These are phyloP conservation scores for Lymantria monacha DNA, from an alignment of 2,888 invertebrate species.

Conservation along the genomic window DNA sequence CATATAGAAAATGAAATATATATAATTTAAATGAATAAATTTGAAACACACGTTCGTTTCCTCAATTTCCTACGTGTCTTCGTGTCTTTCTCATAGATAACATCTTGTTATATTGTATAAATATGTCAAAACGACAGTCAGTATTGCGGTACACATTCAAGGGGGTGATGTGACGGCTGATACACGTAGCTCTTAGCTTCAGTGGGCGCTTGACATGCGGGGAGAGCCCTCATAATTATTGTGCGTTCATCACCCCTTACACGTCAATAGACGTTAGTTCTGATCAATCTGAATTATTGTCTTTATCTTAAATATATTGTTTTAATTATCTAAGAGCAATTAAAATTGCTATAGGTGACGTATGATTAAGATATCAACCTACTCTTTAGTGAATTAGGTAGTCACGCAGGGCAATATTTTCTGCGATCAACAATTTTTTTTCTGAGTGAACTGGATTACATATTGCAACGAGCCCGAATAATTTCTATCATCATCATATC, in stretches of 20 bases:
- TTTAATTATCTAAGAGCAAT: too few relatives aligned
- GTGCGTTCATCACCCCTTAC: constrained; percentile 1
- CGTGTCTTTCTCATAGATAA: constrained; percentile 13
- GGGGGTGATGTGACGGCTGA: constrained; percentile 48
- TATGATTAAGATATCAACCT: too few relatives aligned
- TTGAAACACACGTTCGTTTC: constrained; percentile 2
- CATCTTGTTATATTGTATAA: constrained; percentile 23
- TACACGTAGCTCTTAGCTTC: constrained; percentile 51
- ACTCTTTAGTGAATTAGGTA: too few relatives aligned
- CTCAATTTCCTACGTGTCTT: constrained; percentile 8
- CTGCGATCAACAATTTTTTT: too few relatives aligned
- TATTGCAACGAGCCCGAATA: too few relatives aligned
- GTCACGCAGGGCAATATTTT: too few relatives aligned
- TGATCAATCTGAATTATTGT: too few relatives aligned
- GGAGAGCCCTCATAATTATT: constrained; percentile 32
- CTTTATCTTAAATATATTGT: too few relatives aligned
- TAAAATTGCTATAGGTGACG: too few relatives aligned
- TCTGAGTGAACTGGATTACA: too few relatives aligned
- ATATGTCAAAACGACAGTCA: constrained; percentile 31
- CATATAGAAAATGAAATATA: not conserved
- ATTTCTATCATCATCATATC: too few relatives aligned
- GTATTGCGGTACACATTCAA: constrained; percentile 29
- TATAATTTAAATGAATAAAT: not conserved
- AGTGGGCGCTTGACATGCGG: constrained; percentile 53
- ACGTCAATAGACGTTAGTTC: too few relatives aligned